These are phyloP conservation scores for Caenorhabditis tropicalis DNA, from an alignment of 1,140 invertebrate species.

Conservation along the genomic window DNA sequence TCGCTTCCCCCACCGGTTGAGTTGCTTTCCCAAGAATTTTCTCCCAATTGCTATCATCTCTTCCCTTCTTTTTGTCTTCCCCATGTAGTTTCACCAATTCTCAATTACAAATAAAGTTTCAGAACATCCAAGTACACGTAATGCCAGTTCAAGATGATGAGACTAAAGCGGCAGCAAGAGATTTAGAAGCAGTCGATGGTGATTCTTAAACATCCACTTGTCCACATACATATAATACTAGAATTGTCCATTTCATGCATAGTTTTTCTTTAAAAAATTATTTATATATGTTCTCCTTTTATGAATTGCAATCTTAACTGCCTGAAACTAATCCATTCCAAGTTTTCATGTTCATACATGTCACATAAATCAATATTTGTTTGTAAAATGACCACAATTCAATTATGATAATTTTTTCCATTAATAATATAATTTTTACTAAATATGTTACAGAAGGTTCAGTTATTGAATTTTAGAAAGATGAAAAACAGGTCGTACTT, in stretches of 20 bases:
- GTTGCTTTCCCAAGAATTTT: not conserved
- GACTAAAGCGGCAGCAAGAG: not conserved
- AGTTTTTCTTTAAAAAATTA: not conserved
- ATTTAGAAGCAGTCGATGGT: not conserved
- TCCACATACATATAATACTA: not conserved
- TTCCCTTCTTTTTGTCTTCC: not conserved
- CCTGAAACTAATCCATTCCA: no score
- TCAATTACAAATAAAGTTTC: not conserved
- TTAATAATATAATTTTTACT: no score
- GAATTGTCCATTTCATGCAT: not conserved
- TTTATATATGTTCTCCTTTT: no score
- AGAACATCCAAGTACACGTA: conserved; percentile 32
- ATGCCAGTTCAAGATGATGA: conserved; percentile 37
- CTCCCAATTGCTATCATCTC: not conserved
- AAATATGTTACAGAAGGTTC: no score
- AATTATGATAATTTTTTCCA: no score
- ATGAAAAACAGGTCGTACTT: no score
- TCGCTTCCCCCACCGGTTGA: not conserved
- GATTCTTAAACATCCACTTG: not conserved
- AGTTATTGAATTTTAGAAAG: no score
- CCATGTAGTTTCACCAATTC: not conserved
- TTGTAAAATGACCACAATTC: no score
- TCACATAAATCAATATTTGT: no score
- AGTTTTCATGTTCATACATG: no score
- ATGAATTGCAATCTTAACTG: no score